Evolutionary conservation across 92 coral and sea anemone species (phyloP), one percentile per base, ranked within the genome.

Genomic region (Epizoanthus fatuus): DNA sequence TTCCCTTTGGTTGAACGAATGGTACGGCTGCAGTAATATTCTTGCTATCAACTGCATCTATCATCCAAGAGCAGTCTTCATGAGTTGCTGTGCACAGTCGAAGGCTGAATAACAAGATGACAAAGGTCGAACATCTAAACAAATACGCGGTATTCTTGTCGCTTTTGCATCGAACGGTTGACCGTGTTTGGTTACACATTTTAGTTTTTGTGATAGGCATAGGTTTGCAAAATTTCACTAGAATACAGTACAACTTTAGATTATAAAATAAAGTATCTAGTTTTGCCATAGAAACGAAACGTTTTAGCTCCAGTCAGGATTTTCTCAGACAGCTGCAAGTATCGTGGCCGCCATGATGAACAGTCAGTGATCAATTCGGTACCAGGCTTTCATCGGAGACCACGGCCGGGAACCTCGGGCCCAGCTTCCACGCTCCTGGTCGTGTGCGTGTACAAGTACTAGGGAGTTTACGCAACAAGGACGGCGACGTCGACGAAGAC

Each of bases 31-130:
- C 75, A 57, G 71, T 42, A 4, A 62, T 20, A 39, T 90, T 84
- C 20, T 75, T 84, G n/a, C 63, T 75, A 13, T 71, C 70, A 38
- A 87, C 88, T 35, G 81, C 78, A 84, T 84, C 89, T 19, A 87
- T 64, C 17, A 87, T 69, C 96, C 96, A 90, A 16, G 63, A 64
- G 42, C 96, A 93, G 59, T 68, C 83, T 20, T 81, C 57, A 17
- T 77, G 53, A 68, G 25, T 32, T 19, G 66, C 55, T 8, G 13
- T 42, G 70, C 37, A n/a, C 70, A 20, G 65, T 32, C 56, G 63
- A 77, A 77, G 64, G 1, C 63, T 22, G 16, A 62, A 4, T 4
- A 77, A 3, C 9, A 77, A 58, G 42, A 77, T 10, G 42, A 58
- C 68, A 9, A 77, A 11, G 32, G 25, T 19, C 39, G 19, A 17